Conservation (phyloP, 2,888 invertebrate genomes). For the Dasysyrphus albostriatus region DNA sequence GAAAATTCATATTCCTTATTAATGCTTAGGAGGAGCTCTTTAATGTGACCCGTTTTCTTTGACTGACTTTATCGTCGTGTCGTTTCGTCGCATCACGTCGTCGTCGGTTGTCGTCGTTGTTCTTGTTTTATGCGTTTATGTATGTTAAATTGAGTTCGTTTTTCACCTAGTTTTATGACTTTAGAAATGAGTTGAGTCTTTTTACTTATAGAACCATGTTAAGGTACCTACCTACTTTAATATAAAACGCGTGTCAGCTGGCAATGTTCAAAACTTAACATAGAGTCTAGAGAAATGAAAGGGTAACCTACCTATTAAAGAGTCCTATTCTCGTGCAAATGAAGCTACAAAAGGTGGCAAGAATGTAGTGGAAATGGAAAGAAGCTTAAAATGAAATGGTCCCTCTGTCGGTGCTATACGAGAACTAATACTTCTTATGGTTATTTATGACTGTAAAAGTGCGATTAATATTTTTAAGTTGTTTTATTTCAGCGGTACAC, state of each 20-base stretch:
- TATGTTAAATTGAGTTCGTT: not conserved
- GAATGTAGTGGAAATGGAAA: not conserved
- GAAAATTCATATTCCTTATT: conserved; percentile 43
- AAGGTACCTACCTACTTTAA: not conserved
- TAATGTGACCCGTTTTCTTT: conserved; percentile 62
- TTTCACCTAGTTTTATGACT: conserved; percentile 57
- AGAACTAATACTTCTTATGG: not conserved
- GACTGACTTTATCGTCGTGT: not conserved
- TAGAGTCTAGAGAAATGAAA: conserved; percentile 22
- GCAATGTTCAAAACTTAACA: conserved; percentile 59
- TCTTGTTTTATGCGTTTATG: conserved; percentile 2
- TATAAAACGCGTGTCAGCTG: conserved; percentile 68
- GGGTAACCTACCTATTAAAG: not conserved
- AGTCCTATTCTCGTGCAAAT: conserved; percentile 50
- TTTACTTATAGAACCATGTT: not conserved
- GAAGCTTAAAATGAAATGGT: conserved; percentile 7
- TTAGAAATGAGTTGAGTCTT: conserved; percentile 42
- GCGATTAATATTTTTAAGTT: conserved; percentile 74
- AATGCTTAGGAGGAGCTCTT: conserved; percentile 25
- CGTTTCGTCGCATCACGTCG: not conserved
- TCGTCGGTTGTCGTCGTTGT: not conserved
- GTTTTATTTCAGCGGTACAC: conserved; percentile 41
- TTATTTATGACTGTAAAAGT: conserved; percentile 70
- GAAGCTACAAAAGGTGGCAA: not conserved
- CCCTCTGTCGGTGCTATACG: conserved; percentile 33